A percentile compares a stretch with the other conserved stretches of the same genome.
phyloP scores from a whole-genome alignment of 2,888 invertebrate species.

The Drosophila fulvimacula region DNA sequence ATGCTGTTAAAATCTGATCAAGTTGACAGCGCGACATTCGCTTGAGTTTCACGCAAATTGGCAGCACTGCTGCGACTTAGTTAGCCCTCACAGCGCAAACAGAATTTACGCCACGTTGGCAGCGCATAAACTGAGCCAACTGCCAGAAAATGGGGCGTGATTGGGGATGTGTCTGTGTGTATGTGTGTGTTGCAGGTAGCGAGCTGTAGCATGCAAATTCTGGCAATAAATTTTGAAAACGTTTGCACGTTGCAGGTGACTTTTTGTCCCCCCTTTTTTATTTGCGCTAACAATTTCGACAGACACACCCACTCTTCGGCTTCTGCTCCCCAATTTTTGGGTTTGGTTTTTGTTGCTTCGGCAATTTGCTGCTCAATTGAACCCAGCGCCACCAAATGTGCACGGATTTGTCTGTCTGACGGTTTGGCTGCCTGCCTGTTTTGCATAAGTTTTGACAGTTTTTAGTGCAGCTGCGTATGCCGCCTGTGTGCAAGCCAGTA shows the following conservation, averaged over 20 bases:
- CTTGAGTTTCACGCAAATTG: conserved; percentile 27
- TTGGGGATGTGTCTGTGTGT: conserved; percentile 11
- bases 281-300: conserved; percentile 76
- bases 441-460: conserved; percentile 81
- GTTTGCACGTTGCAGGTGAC: conserved; percentile 75
- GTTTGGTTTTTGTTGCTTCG: conserved; percentile 27
- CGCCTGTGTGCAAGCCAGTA: conserved; percentile 35
- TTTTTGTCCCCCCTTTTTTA: conserved; percentile 58
- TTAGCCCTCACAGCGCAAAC: conserved; percentile 4
- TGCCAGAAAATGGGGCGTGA: conserved; percentile 32
- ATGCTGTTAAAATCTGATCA: conserved; percentile 9
- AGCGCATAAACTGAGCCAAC: conserved; percentile 23
- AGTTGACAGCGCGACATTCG: conserved; percentile 11
- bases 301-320: conserved; percentile 24
- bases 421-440: conserved; percentile 49
- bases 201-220: conserved; percentile 58
- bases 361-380: conserved; percentile 81
- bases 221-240: conserved; percentile 71
- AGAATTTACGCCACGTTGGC: conserved; percentile 33
- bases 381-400: conserved; percentile 52
- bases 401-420: conserved; percentile 51
- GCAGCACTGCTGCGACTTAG: conserved; percentile 15
- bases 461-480: conserved; percentile 32
- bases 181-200: conserved; percentile 1
- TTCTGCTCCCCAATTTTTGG: neutral